These are phyloP conservation scores for Drosophila repletoides DNA, from an alignment of 1,140 invertebrate genomes.

Conservation along the genomic window DNA sequence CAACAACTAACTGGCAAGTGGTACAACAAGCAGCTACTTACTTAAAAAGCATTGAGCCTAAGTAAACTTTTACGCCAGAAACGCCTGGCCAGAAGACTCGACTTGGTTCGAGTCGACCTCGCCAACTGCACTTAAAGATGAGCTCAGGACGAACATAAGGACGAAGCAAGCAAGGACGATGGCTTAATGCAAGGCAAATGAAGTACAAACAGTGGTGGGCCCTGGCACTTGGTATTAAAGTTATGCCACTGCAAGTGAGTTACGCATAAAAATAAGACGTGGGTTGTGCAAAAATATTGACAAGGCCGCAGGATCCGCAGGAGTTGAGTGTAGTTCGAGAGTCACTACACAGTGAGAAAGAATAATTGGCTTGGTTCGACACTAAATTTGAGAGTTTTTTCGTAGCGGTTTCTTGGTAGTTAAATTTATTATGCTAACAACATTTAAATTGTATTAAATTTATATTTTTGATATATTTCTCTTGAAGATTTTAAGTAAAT, in stretches of 20 bases:
- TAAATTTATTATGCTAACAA: no score
- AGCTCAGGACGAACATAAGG: constrained; percentile 25
- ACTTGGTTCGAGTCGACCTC: no score
- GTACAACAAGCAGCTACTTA: constrained; percentile 61
- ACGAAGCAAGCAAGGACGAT: constrained; percentile 42
- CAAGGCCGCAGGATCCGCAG: constrained; percentile 22
- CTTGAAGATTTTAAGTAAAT: no score
- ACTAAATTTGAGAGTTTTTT: no score
- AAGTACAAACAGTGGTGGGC: constrained; percentile 63
- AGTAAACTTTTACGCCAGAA: constrained; percentile 72
- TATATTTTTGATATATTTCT: no score
- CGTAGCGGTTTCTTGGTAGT: no score
- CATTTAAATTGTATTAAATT: no score
- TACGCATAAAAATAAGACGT: constrained; percentile 44
- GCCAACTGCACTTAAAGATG: constrained; percentile 72
- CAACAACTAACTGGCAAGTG: constrained; percentile 42
- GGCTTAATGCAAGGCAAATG: constrained; percentile 74
- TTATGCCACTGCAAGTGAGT: constrained; percentile 67
- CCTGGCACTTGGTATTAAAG: constrained; percentile 45
- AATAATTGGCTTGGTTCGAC: constrained; percentile 12
- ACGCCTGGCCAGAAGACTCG: constrained; percentile 29
- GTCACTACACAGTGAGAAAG: not conserved
- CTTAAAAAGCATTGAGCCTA: constrained; percentile 79
- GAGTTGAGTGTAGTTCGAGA: constrained; percentile 9
- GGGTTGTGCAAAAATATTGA: constrained; percentile 40